A percentile compares a stretch with the other conserved stretches of the same genome.
Conservation (phyloP, 2,113 vertebrate genomes). For the Probosciger aterrimus region DNA sequence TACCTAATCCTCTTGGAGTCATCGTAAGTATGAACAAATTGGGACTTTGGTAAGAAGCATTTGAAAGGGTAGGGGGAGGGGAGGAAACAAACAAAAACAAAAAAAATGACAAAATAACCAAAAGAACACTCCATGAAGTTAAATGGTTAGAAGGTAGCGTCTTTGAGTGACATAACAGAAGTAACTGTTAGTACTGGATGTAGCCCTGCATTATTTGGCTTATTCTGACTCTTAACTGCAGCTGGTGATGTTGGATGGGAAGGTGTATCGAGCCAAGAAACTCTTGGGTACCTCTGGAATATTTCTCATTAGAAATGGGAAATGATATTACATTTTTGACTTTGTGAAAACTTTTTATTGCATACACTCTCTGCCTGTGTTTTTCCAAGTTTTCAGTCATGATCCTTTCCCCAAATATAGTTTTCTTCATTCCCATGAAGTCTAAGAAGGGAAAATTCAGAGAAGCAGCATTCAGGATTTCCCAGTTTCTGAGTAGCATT, state of each 20-base stretch:
- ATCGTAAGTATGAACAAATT: not conserved
- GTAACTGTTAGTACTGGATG: not conserved
- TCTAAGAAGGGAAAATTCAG: not conserved
- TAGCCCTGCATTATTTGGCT: not conserved
- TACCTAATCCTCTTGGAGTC: not conserved
- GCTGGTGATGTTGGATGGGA: not conserved
- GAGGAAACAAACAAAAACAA: no score
- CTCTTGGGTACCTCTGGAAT: not conserved
- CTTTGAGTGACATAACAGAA: not conserved
- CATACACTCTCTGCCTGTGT: no score
- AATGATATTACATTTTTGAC: not conserved
- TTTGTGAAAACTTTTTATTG: not conserved
- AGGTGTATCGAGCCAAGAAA: not conserved
- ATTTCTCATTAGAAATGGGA: not conserved
- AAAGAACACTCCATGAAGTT: not conserved
- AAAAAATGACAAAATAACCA: not conserved
- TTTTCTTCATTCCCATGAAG: not conserved
- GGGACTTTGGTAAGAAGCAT: not conserved
- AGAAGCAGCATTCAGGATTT: not conserved
- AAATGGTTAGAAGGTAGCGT: not conserved
- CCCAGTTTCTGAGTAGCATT: not conserved
- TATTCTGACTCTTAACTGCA: not conserved
- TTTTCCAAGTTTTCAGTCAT: not conserved
- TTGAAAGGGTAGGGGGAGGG: accelerated
- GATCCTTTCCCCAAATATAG: not conserved